These are phyloP conservation scores for Chalcis sispes DNA, from an alignment of 2,888 invertebrate genomes.

Conservation along the genomic window DNA sequence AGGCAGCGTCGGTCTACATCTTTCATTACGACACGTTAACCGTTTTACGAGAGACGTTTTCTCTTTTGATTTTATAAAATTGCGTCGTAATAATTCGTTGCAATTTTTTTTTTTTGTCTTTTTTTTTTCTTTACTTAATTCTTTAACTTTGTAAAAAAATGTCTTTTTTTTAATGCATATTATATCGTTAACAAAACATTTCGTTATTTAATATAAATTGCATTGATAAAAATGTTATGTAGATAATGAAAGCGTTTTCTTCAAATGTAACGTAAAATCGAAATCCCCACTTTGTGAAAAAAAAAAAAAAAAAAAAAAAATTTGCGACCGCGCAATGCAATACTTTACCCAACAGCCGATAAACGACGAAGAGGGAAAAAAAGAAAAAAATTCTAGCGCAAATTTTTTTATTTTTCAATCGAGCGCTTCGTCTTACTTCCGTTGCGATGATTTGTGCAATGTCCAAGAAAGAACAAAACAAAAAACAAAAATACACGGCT, in stretches of 20 bases:
- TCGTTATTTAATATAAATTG: no score
- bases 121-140: no score
- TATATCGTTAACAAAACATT: no score
- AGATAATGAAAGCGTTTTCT: neutral
- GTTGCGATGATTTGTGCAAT: constrained; percentile 5
- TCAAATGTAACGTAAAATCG: constrained; percentile 2
- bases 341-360: neutral
- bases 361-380: neutral
- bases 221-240: no score
- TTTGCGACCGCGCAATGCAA: neutral
- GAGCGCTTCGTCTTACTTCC: constrained; percentile 28
- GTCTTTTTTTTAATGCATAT: no score
- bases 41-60: no score
- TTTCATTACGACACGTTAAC: constrained; percentile 26
- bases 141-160: no score
- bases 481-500: constrained; percentile 24
- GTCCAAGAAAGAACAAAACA: no score
- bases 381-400: neutral
- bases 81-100: neutral
- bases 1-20: constrained; percentile 5
- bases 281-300: neutral
- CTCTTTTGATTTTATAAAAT: no score
- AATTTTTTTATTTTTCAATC: neutral
- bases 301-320: neutral
- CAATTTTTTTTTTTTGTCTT: no score